Percentiles rank a stretch among this genome's conserved stretches.
Conservation (phyloP, 2,113 vertebrate genomes). For the Ovibos moschatus region DNA sequence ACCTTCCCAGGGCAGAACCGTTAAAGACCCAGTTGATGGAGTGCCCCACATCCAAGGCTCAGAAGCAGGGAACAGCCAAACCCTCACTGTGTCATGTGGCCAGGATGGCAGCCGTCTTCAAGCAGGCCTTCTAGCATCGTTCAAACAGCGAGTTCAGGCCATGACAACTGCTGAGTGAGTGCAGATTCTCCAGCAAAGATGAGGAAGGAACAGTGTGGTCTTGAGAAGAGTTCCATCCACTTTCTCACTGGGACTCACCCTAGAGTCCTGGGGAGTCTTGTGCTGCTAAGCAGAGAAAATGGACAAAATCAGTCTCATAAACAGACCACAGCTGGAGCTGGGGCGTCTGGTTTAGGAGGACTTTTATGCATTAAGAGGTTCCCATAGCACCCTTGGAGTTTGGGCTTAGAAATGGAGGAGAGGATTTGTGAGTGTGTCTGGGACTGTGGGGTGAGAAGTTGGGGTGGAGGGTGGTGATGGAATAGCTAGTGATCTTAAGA, state of each 20-base stretch:
- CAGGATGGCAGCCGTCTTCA: neutral
- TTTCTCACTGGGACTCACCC: neutral
- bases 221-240: neutral
- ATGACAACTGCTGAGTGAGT: neutral
- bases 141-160: neutral
- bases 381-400: neutral
- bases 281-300: neutral
- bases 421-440: neutral
- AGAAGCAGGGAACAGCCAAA: neutral
- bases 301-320: neutral
- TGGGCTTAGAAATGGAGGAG: neutral
- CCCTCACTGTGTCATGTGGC: neutral
- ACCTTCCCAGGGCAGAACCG: neutral
- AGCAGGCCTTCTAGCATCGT: neutral
- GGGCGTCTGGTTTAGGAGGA: neutral
- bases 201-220: neutral
- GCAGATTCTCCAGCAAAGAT: neutral
- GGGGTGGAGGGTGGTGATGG: too few species aligned
- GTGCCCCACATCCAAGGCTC: neutral
- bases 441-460: neutral
- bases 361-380: neutral
- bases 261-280: neutral
- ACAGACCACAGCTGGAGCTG: rapidly evolving
- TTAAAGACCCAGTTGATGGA: neutral
- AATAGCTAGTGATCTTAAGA: neutral